phyloP scores from a whole-genome alignment of 2,113 vertebrate genomes.

The Caranx ignobilis region DNA sequence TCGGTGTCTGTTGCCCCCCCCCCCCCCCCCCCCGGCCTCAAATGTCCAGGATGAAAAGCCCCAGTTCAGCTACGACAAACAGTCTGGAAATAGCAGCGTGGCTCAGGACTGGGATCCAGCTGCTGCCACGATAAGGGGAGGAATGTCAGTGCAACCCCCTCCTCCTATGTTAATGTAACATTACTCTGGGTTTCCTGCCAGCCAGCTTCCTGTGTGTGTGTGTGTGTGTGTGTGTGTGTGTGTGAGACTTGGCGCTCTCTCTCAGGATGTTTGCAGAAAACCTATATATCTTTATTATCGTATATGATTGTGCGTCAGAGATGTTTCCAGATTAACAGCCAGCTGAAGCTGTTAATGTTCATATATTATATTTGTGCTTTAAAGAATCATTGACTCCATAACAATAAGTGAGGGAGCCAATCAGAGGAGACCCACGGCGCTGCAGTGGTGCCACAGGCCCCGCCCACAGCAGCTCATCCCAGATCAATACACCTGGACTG shows the following conservation, averaged over 20 bases:
- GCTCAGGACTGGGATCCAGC: slow-evolving; percentile 37
- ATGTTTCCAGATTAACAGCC: background rate
- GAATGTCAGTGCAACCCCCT: slow-evolving; percentile 60
- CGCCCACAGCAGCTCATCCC: no score
- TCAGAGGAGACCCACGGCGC: no score
- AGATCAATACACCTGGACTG: no score
- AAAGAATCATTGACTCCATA: no score
- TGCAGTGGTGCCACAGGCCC: no score
- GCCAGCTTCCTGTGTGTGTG: slow-evolving; percentile 58
- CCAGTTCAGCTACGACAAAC: slow-evolving; percentile 27
- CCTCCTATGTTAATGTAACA: slow-evolving; percentile 57
- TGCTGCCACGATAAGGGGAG: slow-evolving; percentile 42
- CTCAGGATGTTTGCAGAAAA: background rate
- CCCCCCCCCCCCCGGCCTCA: background rate
- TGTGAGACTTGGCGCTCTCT: background rate
- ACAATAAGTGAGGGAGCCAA: no score
- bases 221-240: slow-evolving; percentile 11
- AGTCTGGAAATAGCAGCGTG: slow-evolving; percentile 31
- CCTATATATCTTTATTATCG: no score
- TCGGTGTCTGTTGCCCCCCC: background rate
- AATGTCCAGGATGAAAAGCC: slow-evolving; percentile 15
- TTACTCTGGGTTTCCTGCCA: slow-evolving; percentile 70
- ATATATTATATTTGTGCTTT: no score
- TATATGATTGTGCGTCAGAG: background rate
- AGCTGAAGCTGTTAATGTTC: background rate